These are phyloP conservation scores for Drosophila macrothrix DNA, from an alignment of 2,888 invertebrate species.

Conservation along the genomic window DNA sequence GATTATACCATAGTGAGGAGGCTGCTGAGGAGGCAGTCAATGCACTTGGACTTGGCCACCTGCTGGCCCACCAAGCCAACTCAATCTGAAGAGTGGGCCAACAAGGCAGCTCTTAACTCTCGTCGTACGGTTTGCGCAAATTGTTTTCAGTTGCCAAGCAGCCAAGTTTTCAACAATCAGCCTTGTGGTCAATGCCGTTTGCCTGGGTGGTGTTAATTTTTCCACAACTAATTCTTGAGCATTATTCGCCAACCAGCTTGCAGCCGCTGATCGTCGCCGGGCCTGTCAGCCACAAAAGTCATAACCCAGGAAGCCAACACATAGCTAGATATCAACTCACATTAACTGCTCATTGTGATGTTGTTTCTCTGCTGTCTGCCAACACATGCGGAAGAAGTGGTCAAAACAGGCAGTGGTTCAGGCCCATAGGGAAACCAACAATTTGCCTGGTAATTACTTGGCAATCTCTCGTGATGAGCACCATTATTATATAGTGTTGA, in stretches of 20 bases:
- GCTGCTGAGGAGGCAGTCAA: constrained; percentile 56
- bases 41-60: constrained; percentile 70
- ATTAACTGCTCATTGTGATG: constrained; percentile 55
- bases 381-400: constrained; percentile 64
- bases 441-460: constrained; percentile 29
- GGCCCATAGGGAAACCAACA: constrained; percentile 38
- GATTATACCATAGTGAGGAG: constrained; percentile 45
- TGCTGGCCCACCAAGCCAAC: constrained; percentile 59
- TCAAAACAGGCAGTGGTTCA: constrained; percentile 23
- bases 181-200: constrained; percentile 76
- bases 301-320: constrained; percentile 72
- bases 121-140: constrained; percentile 67
- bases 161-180: constrained; percentile 63
- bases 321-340: constrained; percentile 48
- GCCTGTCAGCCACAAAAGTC: constrained; percentile 72
- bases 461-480: constrained; percentile 29
- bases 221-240: constrained; percentile 78
- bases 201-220: constrained; percentile 77
- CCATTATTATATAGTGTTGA: constrained; percentile 10
- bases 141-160: constrained; percentile 73
- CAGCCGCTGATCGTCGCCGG: constrained; percentile 41
- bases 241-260: constrained; percentile 59
- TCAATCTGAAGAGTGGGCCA: constrained; percentile 46
- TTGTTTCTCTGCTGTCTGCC: constrained; percentile 34
- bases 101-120: constrained; percentile 28